Evolutionary conservation across 2,888 invertebrate genomes (phyloP).

Genomic region (Drosophila buzzatii): DNA sequence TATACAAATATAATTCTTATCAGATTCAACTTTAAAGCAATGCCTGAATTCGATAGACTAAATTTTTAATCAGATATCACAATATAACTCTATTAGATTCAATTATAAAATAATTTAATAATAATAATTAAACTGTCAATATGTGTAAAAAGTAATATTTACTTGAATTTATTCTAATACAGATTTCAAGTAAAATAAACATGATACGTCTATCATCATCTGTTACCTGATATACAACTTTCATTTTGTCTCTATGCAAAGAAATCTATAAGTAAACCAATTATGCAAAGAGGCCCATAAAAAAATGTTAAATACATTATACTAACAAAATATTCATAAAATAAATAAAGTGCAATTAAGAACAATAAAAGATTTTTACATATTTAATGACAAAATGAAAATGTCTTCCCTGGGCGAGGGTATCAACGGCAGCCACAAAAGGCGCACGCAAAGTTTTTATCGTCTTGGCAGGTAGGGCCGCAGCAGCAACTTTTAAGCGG

Average conservation of each 20-base stretch:
- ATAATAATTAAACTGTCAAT: no score
- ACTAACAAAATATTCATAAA: background rate
- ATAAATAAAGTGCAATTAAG: constrained; percentile 1
- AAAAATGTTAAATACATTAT: background rate
- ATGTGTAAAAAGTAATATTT: no score
- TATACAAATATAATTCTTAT: no score
- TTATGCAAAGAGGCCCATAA: background rate
- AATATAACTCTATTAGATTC: no score
- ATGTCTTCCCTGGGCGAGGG: constrained; percentile 3
- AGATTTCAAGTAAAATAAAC: background rate
- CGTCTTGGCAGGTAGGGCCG: constrained; percentile 44
- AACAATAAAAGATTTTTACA: constrained; percentile 2
- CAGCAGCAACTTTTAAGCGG: constrained; percentile 50
- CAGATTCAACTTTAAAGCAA: no score
- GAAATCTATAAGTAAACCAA: background rate
- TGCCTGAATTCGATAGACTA: no score
- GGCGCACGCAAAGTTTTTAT: constrained; percentile 61
- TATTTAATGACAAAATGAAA: constrained; percentile 1
- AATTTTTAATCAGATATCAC: no score
- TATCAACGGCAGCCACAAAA: constrained; percentile 47
- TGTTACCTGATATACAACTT: background rate
- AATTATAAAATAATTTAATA: no score
- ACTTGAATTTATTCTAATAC: no score
- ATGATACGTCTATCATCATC: accelerated
- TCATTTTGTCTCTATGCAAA: no score